Evolutionary conservation across 2,888 invertebrate genomes (phyloP).

Genomic region (Drosophila algonquin): DNA sequence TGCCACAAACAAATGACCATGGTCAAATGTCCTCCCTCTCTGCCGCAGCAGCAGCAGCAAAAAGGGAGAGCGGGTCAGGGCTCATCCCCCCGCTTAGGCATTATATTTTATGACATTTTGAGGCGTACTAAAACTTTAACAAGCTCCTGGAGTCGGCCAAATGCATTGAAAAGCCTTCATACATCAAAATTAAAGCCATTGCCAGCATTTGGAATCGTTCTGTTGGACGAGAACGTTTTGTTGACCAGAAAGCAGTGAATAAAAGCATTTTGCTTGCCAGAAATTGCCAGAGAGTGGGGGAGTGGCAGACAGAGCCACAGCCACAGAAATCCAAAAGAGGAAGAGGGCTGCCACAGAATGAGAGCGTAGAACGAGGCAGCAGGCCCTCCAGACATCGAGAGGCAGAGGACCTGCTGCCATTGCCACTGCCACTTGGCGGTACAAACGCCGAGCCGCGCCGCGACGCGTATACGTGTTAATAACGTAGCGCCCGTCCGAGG

Average conservation of each 20-base stretch:
- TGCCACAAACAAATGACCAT: constrained; percentile 56
- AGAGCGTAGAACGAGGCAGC: not conserved
- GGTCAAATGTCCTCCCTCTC: constrained; percentile 52
- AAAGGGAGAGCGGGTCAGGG: too few relatives aligned
- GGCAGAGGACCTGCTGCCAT: not conserved
- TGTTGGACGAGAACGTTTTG: too few relatives aligned
- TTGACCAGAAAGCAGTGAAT: not conserved
- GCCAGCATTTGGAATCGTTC: constrained; percentile 15
- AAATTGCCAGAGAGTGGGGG: not conserved
- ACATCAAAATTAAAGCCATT: constrained; percentile 71
- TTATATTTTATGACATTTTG: constrained; percentile 75
- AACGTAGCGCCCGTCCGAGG: constrained; percentile 58
- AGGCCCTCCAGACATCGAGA: not conserved
- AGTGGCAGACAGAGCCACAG: not conserved
- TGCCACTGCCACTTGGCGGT: constrained; percentile 2
- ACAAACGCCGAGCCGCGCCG: constrained; percentile 3
- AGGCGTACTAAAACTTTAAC: constrained; percentile 70
- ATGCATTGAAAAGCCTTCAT: constrained; percentile 58
- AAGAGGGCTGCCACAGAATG: not conserved
- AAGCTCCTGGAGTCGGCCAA: constrained; percentile 48
- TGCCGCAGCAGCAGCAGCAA: not conserved
- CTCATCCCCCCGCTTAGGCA: constrained; percentile 36
- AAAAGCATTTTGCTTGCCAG: not conserved
- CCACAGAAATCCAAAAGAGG: not conserved
- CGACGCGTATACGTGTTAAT: constrained; percentile 66